Evolutionary conservation across 2,888 invertebrate genomes (phyloP).

Genomic region (Campoplex capitator): DNA sequence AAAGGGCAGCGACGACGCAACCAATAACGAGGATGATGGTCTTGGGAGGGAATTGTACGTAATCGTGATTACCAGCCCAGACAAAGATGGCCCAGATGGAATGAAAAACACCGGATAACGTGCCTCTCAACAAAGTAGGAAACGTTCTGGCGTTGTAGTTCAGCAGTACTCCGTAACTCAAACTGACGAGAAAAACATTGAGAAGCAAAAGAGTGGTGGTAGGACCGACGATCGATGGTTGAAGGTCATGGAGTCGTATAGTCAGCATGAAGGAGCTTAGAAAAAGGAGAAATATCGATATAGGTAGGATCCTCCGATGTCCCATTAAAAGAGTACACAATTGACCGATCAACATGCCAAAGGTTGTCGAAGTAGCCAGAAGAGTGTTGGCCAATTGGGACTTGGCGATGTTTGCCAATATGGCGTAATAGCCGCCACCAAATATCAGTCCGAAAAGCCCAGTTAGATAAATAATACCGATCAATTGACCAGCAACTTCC

Average conservation of each 20-base stretch:
- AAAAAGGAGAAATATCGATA: slow-evolving; percentile 67
- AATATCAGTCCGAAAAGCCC: slow-evolving; percentile 68
- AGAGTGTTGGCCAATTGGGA: slow-evolving; percentile 67
- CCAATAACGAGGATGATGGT: slow-evolving; percentile 64
- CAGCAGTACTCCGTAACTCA: slow-evolving; percentile 69
- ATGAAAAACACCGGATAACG: slow-evolving; percentile 67
- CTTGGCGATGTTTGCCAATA: slow-evolving; percentile 62
- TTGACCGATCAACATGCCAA: slow-evolving; percentile 69
- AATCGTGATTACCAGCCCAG: slow-evolving; percentile 70
- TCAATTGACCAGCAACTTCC: slow-evolving; percentile 69
- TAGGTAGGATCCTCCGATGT: slow-evolving; percentile 67
- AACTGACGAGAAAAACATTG: slow-evolving; percentile 68
- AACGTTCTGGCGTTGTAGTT: slow-evolving; percentile 71
- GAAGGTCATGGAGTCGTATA: slow-evolving; percentile 64
- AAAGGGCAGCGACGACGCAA: slow-evolving; percentile 67
- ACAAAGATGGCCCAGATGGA: slow-evolving; percentile 68
- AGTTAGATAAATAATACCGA: slow-evolving; percentile 69
- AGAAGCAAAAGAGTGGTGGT: slow-evolving; percentile 65
- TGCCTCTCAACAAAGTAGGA: slow-evolving; percentile 71
- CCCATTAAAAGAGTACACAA: slow-evolving; percentile 69
- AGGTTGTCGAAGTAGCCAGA: slow-evolving; percentile 55
- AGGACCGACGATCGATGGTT: slow-evolving; percentile 67
- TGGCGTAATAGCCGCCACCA: slow-evolving; percentile 66
- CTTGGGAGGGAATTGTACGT: slow-evolving; percentile 64
- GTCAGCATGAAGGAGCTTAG: slow-evolving; percentile 66